These are phyloP conservation scores for Madoqua kirkii DNA, from an alignment of 2,113 vertebrate species.

Conservation along the genomic window DNA sequence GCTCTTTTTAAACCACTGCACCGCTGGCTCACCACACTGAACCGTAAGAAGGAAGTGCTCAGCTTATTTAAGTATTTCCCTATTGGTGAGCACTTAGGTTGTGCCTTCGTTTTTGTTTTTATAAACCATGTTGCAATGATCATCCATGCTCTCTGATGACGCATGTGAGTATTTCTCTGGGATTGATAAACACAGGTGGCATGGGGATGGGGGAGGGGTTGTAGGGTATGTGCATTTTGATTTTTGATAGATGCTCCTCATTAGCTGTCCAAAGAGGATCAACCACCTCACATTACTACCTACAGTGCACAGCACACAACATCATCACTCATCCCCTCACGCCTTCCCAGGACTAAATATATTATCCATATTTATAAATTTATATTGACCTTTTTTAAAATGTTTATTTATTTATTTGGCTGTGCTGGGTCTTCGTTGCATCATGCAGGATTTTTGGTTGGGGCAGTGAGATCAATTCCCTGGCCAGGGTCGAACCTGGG, in stretches of 20 bases:
- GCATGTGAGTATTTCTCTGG: neutral
- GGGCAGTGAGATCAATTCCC: neutral
- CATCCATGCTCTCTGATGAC: neutral
- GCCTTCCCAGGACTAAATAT: neutral
- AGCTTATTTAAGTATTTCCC: neutral
- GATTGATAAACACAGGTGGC: neutral
- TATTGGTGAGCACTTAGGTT: neutral
- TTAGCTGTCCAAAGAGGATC: slow-evolving; percentile 21
- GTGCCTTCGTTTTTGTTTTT: neutral
- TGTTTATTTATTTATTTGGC: neutral
- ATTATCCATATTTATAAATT: slow-evolving; percentile 32
- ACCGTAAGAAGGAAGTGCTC: neutral
- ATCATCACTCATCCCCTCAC: slow-evolving; percentile 33
- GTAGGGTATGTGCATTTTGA: neutral
- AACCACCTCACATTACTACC: neutral
- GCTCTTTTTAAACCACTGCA: neutral
- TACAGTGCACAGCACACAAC: neutral
- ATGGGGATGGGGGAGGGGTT: neutral
- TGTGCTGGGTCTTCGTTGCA: neutral
- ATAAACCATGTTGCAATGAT: neutral
- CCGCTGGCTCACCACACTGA: neutral
- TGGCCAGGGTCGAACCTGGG: neutral
- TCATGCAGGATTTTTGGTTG: neutral
- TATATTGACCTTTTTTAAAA: neutral
- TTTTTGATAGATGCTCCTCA: slow-evolving; percentile 43